Percentiles rank a stretch among this genome's conserved stretches.
phyloP scores from a whole-genome alignment of 2,113 vertebrate genomes.

The Glaucidium brasilianum region DNA sequence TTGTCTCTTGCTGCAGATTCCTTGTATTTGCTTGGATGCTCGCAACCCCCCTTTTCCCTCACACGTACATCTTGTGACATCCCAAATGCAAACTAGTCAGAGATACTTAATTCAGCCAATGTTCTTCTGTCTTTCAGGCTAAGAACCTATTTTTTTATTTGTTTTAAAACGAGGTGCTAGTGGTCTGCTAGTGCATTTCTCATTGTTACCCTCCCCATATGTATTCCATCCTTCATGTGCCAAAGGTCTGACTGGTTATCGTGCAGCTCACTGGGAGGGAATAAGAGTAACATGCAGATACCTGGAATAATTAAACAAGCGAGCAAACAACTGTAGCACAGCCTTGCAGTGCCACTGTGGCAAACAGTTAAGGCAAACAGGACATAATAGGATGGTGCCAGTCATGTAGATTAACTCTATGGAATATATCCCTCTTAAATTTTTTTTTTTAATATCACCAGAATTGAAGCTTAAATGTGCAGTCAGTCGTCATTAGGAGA shows the following conservation, averaged over 20 bases:
- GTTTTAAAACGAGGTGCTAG: not conserved
- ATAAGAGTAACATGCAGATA: not conserved
- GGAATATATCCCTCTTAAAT: not conserved
- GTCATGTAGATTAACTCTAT: not conserved
- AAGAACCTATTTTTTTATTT: not conserved
- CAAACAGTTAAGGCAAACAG: not conserved
- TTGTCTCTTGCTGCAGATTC: not conserved
- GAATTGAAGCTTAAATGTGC: not conserved
- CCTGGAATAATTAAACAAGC: not conserved
- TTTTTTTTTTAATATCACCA: not conserved
- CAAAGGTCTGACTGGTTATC: not conserved
- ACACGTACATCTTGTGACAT: not conserved
- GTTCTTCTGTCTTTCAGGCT: not conserved
- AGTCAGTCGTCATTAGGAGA: not conserved
- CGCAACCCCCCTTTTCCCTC: not conserved
- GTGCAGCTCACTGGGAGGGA: not conserved
- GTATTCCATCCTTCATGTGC: accelerated
- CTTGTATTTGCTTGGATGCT: not conserved
- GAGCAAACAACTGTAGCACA: not conserved
- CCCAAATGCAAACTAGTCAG: not conserved
- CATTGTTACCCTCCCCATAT: not conserved
- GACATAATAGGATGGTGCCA: not conserved
- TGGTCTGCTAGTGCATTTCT: not conserved
- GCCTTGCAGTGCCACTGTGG: not conserved
- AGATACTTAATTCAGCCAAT: not conserved